Percentiles rank a stretch among this genome's conserved stretches.
Conservation (phyloP, 2,113 vertebrate genomes). For the Phaethon lepturus region DNA sequence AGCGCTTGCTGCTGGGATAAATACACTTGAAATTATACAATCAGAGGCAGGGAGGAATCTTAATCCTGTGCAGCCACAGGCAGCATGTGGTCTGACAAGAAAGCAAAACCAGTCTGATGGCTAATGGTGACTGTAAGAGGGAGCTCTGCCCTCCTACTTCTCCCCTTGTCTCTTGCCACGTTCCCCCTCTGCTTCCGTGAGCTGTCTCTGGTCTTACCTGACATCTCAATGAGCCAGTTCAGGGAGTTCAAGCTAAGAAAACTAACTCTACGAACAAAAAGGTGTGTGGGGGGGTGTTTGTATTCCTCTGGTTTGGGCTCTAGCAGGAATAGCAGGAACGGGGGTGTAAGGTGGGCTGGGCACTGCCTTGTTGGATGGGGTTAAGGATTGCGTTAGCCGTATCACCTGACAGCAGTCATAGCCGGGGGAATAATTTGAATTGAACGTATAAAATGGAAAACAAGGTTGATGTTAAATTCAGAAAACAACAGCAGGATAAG, state of each 20-base stretch:
- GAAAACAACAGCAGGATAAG: not conserved
- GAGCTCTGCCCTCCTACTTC: not conserved
- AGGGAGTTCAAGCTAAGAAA: not conserved
- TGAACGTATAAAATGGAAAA: not conserved
- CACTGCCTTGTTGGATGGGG: not conserved
- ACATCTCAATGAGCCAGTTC: not conserved
- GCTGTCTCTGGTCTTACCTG: not conserved
- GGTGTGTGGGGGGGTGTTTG: rapidly evolving
- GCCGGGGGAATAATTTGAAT: not conserved
- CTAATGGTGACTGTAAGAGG: not conserved
- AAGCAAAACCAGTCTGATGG: not conserved
- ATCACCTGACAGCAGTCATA: not conserved
- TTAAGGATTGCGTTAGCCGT: rapidly evolving
- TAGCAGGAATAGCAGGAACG: not conserved
- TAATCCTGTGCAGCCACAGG: not conserved
- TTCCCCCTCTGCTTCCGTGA: not conserved
- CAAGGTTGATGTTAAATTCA: not conserved
- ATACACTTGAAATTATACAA: not conserved
- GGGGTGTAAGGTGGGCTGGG: not conserved
- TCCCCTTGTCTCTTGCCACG: not conserved
- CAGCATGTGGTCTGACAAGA: not conserved
- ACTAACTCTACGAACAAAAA: not conserved
- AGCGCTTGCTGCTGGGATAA: not conserved
- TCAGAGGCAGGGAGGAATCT: not conserved
- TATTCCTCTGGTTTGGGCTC: not conserved